phyloP scores from a whole-genome alignment of 2,113 vertebrate genomes.

The Cygnus atratus region DNA sequence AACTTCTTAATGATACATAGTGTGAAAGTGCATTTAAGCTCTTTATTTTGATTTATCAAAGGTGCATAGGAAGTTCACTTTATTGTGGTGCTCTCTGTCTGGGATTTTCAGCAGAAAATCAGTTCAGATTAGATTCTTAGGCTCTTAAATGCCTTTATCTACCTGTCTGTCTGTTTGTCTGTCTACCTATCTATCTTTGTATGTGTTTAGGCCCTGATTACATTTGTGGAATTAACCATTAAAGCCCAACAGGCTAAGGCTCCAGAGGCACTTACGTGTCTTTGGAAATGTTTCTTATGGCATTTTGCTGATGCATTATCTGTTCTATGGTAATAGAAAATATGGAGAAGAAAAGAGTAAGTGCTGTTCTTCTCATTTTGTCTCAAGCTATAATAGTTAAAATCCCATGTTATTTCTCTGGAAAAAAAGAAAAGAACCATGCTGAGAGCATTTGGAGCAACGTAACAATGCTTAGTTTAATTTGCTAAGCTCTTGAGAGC shows the following conservation, averaged over 20 bases:
- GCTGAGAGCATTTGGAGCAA: not conserved
- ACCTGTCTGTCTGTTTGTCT: not conserved
- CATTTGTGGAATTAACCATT: not conserved
- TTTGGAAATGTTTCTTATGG: not conserved
- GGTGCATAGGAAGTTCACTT: not conserved
- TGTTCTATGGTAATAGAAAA: not conserved
- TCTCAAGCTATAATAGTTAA: not conserved
- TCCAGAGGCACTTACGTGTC: not conserved
- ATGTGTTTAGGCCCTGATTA: not conserved
- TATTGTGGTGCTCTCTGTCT: not conserved
- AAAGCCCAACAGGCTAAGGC: not conserved
- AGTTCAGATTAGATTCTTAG: not conserved
- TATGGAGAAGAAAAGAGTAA: not conserved
- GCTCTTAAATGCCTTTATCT: not conserved
- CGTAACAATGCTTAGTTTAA: not conserved
- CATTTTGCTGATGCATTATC: not conserved
- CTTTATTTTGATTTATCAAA: not conserved
- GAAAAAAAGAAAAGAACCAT: not conserved
- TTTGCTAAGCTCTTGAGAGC: constrained; percentile 30
- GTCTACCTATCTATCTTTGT: not conserved
- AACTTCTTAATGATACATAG: not conserved
- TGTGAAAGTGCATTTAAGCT: not conserved
- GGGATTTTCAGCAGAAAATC: not conserved
- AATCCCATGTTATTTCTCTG: not conserved
- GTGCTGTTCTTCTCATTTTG: not conserved